Conservation (phyloP, 2,888 invertebrate species). For the Metacarcinus magister region DNA sequence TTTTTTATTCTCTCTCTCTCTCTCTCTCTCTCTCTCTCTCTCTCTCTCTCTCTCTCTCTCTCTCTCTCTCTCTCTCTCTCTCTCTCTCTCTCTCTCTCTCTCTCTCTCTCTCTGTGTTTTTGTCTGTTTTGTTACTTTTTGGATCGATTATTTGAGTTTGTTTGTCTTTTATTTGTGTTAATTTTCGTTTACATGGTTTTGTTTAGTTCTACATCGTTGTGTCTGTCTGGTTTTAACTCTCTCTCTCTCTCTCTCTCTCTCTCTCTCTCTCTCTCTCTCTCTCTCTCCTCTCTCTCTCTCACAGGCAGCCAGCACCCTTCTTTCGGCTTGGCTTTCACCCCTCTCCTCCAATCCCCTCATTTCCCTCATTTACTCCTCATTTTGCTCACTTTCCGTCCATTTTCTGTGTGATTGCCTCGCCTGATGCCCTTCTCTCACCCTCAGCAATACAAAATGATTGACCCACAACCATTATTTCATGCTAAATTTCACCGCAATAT, state of each 20-base stretch:
- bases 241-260: neutral
- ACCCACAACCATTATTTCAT: slow-evolving; percentile 82
- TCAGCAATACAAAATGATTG: slow-evolving; percentile 82
- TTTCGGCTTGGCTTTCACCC: slow-evolving; percentile 38
- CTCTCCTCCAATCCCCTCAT: slow-evolving; percentile 77
- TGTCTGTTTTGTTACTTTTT: too few species aligned
- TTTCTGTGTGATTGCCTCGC: slow-evolving; percentile 80
- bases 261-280: neutral
- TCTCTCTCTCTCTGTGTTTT: neutral
- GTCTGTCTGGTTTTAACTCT: too few species aligned
- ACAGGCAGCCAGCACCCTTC: neutral
- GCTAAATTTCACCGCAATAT: slow-evolving; percentile 82
- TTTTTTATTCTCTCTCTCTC: slow-evolving; percentile 23
- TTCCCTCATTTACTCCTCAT: slow-evolving; percentile 82
- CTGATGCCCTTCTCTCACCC: slow-evolving; percentile 81
- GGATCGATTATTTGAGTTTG: too few species aligned
- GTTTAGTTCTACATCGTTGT: neutral
- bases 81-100: slow-evolving; percentile 21
- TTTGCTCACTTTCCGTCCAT: slow-evolving; percentile 81
- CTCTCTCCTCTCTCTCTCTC: neutral
- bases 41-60: slow-evolving; percentile 67
- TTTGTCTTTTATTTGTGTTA: neutral
- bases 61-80: slow-evolving; percentile 65
- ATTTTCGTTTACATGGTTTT: neutral
- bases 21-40: slow-evolving; percentile 66